These are phyloP conservation scores for Alentia gelatinosa DNA, from an alignment of 2,888 invertebrate genomes.

Conservation along the genomic window DNA sequence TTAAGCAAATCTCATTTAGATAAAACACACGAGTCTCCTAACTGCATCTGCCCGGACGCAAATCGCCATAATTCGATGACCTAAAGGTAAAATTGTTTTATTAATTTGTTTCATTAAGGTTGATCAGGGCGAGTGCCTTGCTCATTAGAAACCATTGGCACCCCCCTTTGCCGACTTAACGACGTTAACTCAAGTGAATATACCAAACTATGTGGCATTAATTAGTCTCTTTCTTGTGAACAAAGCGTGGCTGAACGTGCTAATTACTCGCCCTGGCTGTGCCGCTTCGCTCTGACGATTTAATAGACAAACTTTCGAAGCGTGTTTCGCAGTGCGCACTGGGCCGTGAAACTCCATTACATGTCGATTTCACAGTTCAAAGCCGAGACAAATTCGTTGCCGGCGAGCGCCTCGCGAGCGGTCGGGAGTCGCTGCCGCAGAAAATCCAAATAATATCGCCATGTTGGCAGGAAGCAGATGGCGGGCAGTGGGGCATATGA, in stretches of 20 bases:
- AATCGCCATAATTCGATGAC: slow-evolving; percentile 50
- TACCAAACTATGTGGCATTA: slow-evolving; percentile 49
- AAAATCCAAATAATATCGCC: slow-evolving; percentile 43
- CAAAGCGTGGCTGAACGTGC: slow-evolving; percentile 29
- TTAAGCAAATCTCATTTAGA: slow-evolving; percentile 52
- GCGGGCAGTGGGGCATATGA: background rate
- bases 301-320: slow-evolving; percentile 48
- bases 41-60: slow-evolving; percentile 41
- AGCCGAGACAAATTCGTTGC: slow-evolving; percentile 49
- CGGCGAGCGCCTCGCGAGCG: background rate
- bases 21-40: slow-evolving; percentile 50
- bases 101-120: slow-evolving; percentile 59
- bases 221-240: slow-evolving; percentile 39
- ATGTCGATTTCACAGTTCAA: slow-evolving; percentile 54
- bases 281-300: slow-evolving; percentile 6
- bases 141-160: slow-evolving; percentile 28
- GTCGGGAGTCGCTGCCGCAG: background rate
- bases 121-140: slow-evolving; percentile 50
- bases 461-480: slow-evolving; percentile 14
- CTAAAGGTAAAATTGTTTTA: slow-evolving; percentile 56
- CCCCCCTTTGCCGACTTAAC: slow-evolving; percentile 25
- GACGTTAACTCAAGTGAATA: slow-evolving; percentile 55
- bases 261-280: background rate
- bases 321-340: background rate
- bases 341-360: slow-evolving; percentile 47